These are phyloP conservation scores for Amiota mariae DNA, from an alignment of 2,888 invertebrate species.

Conservation along the genomic window DNA sequence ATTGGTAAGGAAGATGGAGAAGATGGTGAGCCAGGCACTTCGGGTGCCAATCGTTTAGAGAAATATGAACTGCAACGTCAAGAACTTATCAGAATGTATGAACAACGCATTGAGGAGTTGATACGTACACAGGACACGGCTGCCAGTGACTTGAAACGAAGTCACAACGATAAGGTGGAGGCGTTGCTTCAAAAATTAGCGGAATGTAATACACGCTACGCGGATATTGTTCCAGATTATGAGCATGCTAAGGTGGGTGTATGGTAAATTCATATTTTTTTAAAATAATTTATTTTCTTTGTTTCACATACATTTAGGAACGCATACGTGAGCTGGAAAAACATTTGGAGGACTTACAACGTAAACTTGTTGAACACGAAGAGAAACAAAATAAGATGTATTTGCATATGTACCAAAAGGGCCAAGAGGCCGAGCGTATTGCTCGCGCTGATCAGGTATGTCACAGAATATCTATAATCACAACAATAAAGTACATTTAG, in stretches of 20 bases:
- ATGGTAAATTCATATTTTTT: slow-evolving; percentile 73
- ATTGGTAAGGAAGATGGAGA: slow-evolving; percentile 47
- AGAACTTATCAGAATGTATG: slow-evolving; percentile 81
- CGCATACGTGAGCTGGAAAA: slow-evolving; percentile 80
- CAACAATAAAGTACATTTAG: not conserved
- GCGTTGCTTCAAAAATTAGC: slow-evolving; percentile 81
- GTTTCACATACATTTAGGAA: slow-evolving; percentile 68
- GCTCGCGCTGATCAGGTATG: slow-evolving; percentile 81
- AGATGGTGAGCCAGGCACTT: slow-evolving; percentile 44
- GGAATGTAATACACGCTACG: slow-evolving; percentile 85
- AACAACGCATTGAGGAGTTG: slow-evolving; percentile 83
- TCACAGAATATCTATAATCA: not conserved
- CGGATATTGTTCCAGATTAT: slow-evolving; percentile 83
- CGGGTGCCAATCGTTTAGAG: slow-evolving; percentile 65
- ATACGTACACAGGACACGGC: slow-evolving; percentile 78
- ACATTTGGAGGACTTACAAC: slow-evolving; percentile 81
- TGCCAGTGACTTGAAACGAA: slow-evolving; percentile 84
- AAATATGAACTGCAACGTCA: slow-evolving; percentile 80
- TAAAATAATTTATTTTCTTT: slow-evolving; percentile 71
- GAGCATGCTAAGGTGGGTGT: slow-evolving; percentile 78
- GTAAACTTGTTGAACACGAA: slow-evolving; percentile 82
- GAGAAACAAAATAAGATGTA: slow-evolving; percentile 84
- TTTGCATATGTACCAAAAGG: slow-evolving; percentile 88
- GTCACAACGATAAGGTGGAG: slow-evolving; percentile 86
- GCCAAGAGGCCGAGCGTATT: slow-evolving; percentile 84